Conservation (phyloP, 1,140 invertebrate species). For the Samia ricini region DNA sequence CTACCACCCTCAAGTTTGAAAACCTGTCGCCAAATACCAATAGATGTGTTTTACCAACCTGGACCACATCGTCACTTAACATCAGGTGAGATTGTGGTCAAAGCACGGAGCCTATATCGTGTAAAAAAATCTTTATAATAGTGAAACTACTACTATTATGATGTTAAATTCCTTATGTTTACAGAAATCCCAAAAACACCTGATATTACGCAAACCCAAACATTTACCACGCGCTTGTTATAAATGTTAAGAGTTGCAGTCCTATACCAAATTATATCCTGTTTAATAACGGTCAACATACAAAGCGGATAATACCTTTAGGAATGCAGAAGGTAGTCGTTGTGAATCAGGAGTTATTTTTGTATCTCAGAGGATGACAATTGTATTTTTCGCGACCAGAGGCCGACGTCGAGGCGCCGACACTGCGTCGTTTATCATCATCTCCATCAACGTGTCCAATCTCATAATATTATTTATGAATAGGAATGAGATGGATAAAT, state of each 20-base stretch:
- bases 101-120: too few species aligned
- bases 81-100: too few species aligned
- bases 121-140: too few species aligned
- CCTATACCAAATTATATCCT: background rate
- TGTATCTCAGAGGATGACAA: conserved; percentile 75
- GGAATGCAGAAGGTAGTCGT: conserved; percentile 62
- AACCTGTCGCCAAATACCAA: too few species aligned
- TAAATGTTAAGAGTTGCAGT: background rate
- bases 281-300: background rate
- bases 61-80: too few species aligned
- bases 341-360: conserved; percentile 71
- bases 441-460: conserved; percentile 55
- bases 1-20: too few species aligned
- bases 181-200: too few species aligned
- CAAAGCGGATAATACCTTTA: background rate
- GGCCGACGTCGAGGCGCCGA: conserved; percentile 66
- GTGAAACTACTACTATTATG: too few species aligned
- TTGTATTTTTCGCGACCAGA: conserved; percentile 73
- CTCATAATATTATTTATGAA: conserved; percentile 64
- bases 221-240: too few species aligned
- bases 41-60: too few species aligned
- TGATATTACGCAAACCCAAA: too few species aligned
- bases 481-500: conserved; percentile 20
- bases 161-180: too few species aligned
- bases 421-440: conserved; percentile 69